Base-by-base conservation (phyloP, 2,113 vertebrate genomes). In the Amazona guildingii region DNA sequence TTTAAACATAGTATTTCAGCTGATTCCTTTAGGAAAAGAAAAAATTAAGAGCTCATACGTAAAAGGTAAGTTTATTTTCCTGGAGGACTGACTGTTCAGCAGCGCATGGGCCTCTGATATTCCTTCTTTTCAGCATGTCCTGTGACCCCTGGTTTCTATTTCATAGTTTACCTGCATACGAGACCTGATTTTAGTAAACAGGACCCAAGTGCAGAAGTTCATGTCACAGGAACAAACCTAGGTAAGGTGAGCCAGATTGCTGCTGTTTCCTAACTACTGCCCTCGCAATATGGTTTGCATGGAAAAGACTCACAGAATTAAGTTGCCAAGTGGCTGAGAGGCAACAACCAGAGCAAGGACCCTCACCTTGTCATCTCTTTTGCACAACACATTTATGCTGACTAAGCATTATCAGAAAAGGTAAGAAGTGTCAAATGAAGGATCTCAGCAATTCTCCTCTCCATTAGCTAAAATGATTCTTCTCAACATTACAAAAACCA, bases 271-370 rank as follows among this genome's bases (percentile, higher is more conserved):
- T 19, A 35, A 24, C 11, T 4, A 15, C 48, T 69, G 62, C 39
- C 68, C 61, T 62, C 1, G 1, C 64, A 29, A n/a, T 12, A 51
- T 4, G 33, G 48, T 17, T n/a, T 31, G 75, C 24, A 6, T 1
- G 3, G 48, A 29, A 21, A 19, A 23, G 62, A 18, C 35, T 57
- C 37, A 15, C 16, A 10, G 59, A 23, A 35, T 24, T 8, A 17
- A 25, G 23, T 17, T 25, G 75, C 48, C 39, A n/a, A 79, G 46
- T 3, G 73, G n/a, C 44, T 31, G 27, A n/a, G 23, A 39, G 41
- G 48, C 37, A 28, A 51, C 16, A 20, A 49, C 10, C 0, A 1
- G 33, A 37, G 41, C 4, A 0, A 33, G 29, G 61, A 52, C 62
- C 20, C 67, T 57, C 0, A 1, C 20, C 46, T 25, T 9, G 10